Evolutionary conservation across 92 coral and sea anemone species (phyloP), one percentile per base, ranked within the genome.

Genomic region (Montipora capitata): DNA sequence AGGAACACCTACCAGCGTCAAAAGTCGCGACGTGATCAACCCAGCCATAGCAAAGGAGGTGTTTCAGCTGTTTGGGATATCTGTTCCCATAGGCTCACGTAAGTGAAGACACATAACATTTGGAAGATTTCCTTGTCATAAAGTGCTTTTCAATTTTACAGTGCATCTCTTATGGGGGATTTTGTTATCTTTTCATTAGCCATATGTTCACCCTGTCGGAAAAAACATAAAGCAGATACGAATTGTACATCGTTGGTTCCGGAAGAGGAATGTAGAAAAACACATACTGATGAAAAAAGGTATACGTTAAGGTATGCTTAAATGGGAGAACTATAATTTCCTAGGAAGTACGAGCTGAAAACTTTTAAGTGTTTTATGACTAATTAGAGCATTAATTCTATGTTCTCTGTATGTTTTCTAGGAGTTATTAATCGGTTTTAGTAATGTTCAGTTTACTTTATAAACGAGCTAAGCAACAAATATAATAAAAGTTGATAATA

Each of bases 21-120:
- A 66, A 49, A 35, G 82, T 12, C 68, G 87, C 3, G 74, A 74
- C 70, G 83, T 72, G 7, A 58, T 88, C 56, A 80, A 80, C 39
- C 48, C 56, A 4, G 74, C 35, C 38, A 59, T 48, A 4, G 74
- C 77, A 16, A 35, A 88, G 79, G 87, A 81, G 57, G 74, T 88
- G 18, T 63, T 43, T 61, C 59, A 69, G 64, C 16, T 80, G 48
- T 80, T 72, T 72, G 82, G 82, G 15, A 57, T 75, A 42, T 42
- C 44, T 17, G 87, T 88, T 35, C 81, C 79, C 41, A 75, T 88
- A 13, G 87, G 91, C 65, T 88, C 87, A 52, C 84, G 87, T 80
- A 88, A 88, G 92, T 10, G 64, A 13, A 45, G 18, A 48, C 59
- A 74, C 79, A 68, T 54, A 54, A 68, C n/a, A 5, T 68, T 68